Evolutionary conservation across 2,888 invertebrate species (phyloP), one percentile per base, ranked within the genome.

Genomic region (Neocrepidodera transversa): DNA sequence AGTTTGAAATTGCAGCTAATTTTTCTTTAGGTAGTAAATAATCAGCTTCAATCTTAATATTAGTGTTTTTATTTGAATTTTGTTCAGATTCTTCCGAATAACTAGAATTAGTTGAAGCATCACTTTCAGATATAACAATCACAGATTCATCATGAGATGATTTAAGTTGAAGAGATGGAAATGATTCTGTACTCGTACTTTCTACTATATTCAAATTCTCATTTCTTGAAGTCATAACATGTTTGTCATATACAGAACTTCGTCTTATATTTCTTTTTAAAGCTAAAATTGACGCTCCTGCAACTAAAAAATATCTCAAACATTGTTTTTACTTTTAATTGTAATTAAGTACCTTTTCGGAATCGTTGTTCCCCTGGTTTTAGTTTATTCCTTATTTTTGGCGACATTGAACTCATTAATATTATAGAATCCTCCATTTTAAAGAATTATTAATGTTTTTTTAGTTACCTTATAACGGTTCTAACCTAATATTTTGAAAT

Each of bases 341-440:
- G 11, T 4, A 2, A 10, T 13, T 32, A 48, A 60, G 51, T 68
- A 71, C 68, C 63, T 63, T 66, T 68, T 57, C 63, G 68, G 18
- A 64, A 58, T 23, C 62, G 63, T 60, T 68, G 68, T 43, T 68
- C 67, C 17, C 67, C 52, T 30, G 63, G 62, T 52, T 68, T 45
- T 45, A 60, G 18, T 47, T 60, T 60, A 28, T 47, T 26, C 51
- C 16, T 70, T 57, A 72, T 58, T 64, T 70, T 73, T 18, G 77
- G 76, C n/a, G 76, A 75, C 75, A 76, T 75, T 6, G 75, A 68
- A 62, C 75, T 71, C 42, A 74, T 55, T 50, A 76, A 62, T 57
- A 68, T 65, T 56, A 73, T 67, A n/a, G 73, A 73, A 36, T 68
- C 64, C 35, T 75, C 67, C 71, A 75, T 72, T 23, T 23, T 23